Evolutionary conservation across 2,888 invertebrate species (phyloP), one percentile per base, ranked within the genome.

Genomic region (Lymantria dispar): DNA sequence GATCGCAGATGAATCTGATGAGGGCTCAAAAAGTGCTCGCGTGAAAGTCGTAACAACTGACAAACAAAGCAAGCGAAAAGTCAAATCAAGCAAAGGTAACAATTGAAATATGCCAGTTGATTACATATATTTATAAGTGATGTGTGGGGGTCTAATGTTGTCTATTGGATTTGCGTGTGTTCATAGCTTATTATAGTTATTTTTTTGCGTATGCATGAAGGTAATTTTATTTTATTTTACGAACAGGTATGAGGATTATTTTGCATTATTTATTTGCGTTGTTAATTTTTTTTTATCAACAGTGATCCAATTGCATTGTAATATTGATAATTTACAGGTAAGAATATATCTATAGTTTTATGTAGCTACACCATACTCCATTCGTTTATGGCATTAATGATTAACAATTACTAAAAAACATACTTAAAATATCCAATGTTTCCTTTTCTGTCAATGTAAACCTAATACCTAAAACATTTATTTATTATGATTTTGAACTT

Each of bases 41-140:
- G 76, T 89, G n/a, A 87, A 89, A 71, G 76, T 88, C 8, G 72
- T 87, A 14, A 76, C 80, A 12, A 69, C 72, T 44, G 70, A 79
- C 38, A 67, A 67, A 33, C 60, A 70, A 43, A 68, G 72, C 0
- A 52, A 62, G 43, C 31, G 53, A 37, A 72, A 75, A 56, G 49
- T 47, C 10, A 69, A 70, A 49, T 47, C 63, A 22, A 50, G 15
- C 7, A 76, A 78, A 71, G 64, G 70, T 65, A 68, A 50, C 8
- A 45, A 48, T 11, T 56, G 41, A 47, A 45, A 41, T 42, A 36
- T 36, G 38, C 31, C 13, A 22, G 36, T 40, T 30, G 7, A 40
- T 39, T 10, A 15, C 8, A 15, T 53, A 38, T 5, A 22, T 37
- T 52, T 54, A 14, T 56, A 40, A 50, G 40, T 61, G 43, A 31